Percentiles rank a stretch among this genome's conserved stretches.
Conservation (phyloP, 2,888 invertebrate genomes). For the Rugalucina vietnamica region DNA sequence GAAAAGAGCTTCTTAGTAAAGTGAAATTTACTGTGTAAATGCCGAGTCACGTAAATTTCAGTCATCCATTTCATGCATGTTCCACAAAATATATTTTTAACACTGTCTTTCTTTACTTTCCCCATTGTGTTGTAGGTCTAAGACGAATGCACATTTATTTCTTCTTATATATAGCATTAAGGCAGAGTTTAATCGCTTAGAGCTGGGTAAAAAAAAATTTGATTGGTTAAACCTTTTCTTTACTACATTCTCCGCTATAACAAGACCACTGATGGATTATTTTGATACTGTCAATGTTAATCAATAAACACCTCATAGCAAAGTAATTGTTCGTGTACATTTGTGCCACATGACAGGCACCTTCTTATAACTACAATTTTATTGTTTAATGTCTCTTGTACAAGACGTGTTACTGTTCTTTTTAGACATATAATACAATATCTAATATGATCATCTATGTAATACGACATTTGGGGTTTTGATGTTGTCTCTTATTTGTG, state of each 20-base stretch:
- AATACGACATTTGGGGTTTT: background rate
- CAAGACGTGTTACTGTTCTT: background rate
- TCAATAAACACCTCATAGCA: background rate
- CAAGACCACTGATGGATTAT: background rate
- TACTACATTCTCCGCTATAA: background rate
- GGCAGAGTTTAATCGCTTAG: no score
- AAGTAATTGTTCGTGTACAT: background rate
- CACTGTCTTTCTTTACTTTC: conserved; percentile 13
- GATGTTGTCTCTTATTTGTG: background rate
- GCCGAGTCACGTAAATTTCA: conserved; percentile 40
- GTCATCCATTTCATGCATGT: conserved; percentile 48
- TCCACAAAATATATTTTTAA: conserved; percentile 41
- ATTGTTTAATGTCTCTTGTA: background rate
- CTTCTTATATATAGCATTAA: no score
- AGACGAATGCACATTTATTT: no score
- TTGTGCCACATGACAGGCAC: background rate
- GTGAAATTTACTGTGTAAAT: conserved; percentile 34
- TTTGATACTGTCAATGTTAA: background rate
- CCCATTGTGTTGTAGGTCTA: no score
- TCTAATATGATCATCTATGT: background rate
- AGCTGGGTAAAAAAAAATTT: background rate
- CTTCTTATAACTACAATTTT: background rate
- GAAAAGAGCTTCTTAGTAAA: conserved; percentile 27
- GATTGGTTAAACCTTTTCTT: background rate
- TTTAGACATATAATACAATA: background rate